Percentiles rank a stretch among this genome's conserved stretches.
Evolutionary conservation across 1,140 invertebrate genomes (phyloP).

Genomic region (Asbolus verrucosus): DNA sequence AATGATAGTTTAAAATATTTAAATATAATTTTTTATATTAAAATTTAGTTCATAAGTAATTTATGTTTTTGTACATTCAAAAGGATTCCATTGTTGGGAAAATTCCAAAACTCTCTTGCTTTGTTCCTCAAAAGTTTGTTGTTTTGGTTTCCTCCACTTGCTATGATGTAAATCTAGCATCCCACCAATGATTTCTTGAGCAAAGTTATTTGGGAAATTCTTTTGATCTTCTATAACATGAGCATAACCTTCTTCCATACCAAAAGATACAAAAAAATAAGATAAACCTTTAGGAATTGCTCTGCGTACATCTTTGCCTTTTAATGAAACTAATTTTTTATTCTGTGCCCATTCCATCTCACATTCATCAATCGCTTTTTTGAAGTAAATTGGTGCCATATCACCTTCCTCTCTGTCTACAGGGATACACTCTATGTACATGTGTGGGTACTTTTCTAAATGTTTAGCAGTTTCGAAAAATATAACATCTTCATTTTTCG

Average conservation of each 20-base stretch:
- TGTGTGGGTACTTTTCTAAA: conserved; percentile 83
- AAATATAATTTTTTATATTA: conserved; percentile 37
- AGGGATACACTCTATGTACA: conserved; percentile 90
- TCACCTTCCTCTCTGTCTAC: conserved; percentile 84
- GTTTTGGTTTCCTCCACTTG: conserved; percentile 85
- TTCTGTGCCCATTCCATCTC: conserved; percentile 96
- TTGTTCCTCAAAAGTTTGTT: conserved; percentile 79
- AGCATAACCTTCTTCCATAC: conserved; percentile 89
- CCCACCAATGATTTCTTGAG: conserved; percentile 94
- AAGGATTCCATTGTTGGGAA: conserved; percentile 69
- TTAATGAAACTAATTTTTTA: conserved; percentile 92
- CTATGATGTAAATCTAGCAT: conserved; percentile 90
- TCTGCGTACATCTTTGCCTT: conserved; percentile 78
- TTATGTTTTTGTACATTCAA: conserved; percentile 30
- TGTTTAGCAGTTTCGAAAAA: conserved; percentile 91
- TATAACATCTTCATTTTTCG: conserved; percentile 81
- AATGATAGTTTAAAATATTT: conserved; percentile 92
- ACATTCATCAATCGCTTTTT: conserved; percentile 95
- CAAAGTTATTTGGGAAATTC: conserved; percentile 91
- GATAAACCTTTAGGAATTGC: conserved; percentile 93
- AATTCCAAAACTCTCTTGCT: conserved; percentile 77
- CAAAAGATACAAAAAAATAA: conserved; percentile 96
- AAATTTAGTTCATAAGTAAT: conserved; percentile 19
- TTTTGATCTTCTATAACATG: conserved; percentile 97
- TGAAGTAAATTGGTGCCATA: conserved; percentile 95